A percentile compares a stretch with the other conserved stretches of the same genome.
These are phyloP conservation scores for Egretta garzetta DNA, from an alignment of 2,113 vertebrate genomes.

Conservation along the genomic window DNA sequence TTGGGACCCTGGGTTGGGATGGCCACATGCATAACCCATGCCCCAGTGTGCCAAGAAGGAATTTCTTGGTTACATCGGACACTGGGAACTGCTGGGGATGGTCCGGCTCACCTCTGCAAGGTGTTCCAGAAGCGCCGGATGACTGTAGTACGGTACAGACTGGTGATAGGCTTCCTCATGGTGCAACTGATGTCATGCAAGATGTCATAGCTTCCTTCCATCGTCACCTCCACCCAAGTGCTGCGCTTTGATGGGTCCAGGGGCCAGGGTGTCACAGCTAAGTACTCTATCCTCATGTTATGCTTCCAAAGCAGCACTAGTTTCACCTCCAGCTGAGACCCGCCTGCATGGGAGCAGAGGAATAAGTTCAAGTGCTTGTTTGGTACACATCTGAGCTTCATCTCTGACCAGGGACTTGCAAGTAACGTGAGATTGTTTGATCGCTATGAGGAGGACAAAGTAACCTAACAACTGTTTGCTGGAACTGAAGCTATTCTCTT, in stretches of 20 bases:
- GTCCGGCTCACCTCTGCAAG: conserved; percentile 85
- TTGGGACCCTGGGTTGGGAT: background rate
- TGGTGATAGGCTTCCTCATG: conserved; percentile 95
- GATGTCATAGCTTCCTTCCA: conserved; percentile 98
- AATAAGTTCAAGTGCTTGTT: background rate
- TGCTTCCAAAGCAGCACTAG: conserved; percentile 96
- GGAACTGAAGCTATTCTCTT: background rate
- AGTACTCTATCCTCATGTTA: conserved; percentile 97
- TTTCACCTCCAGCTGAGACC: conserved; percentile 94
- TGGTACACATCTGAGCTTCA: background rate
- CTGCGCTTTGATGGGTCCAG: conserved; percentile 83
- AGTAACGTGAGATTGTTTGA: background rate
- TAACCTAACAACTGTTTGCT: background rate
- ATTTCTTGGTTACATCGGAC: background rate
- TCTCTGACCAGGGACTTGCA: background rate
- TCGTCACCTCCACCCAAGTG: conserved; percentile 95
- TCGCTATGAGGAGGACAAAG: background rate
- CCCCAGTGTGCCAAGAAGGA: background rate
- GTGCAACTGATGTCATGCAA: conserved; percentile 98
- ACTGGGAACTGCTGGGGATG: background rate
- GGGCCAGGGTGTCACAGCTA: conserved; percentile 91
- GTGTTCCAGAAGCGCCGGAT: conserved; percentile 99
- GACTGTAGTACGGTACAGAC: conserved; percentile 93
- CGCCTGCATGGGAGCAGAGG: conserved; percentile 69
- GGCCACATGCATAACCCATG: background rate